Percentiles rank a stretch among this genome's conserved stretches.
phyloP scores from a whole-genome alignment of 35 echinoderm and acorn worm genomes.

The Ophioderma brevispina region DNA sequence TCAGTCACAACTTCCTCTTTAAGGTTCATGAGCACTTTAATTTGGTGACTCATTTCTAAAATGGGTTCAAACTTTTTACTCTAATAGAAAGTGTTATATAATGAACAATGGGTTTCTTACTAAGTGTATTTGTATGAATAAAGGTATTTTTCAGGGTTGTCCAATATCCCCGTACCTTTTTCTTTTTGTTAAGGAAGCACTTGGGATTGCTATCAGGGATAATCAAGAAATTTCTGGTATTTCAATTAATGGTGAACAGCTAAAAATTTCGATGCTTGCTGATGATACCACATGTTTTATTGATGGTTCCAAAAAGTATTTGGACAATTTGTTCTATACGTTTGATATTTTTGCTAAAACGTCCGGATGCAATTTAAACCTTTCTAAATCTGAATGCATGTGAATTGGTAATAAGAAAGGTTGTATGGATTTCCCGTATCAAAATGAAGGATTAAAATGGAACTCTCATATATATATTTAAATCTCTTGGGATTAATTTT shows the following conservation, averaged over 20 bases:
- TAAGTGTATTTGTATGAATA: neutral
- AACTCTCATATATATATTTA: too few relatives aligned
- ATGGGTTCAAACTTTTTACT: neutral
- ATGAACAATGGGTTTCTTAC: neutral
- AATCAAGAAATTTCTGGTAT: neutral
- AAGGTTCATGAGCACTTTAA: neutral
- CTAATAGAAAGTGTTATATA: neutral
- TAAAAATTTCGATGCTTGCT: neutral
- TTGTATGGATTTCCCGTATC: too few relatives aligned
- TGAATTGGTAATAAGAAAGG: too few relatives aligned
- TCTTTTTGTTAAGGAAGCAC: neutral
- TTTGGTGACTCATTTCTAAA: neutral
- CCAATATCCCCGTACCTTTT: neutral
- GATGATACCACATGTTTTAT: neutral
- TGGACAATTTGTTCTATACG: neutral
- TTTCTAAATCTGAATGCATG: too few relatives aligned
- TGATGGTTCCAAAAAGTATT: neutral
- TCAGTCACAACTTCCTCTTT: neutral
- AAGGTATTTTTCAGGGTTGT: too few relatives aligned
- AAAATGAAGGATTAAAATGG: too few relatives aligned
- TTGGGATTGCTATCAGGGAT: neutral
- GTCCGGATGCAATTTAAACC: too few relatives aligned
- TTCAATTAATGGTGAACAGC: neutral
- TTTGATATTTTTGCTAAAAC: too few relatives aligned
- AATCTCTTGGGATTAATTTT: too few relatives aligned